Evolutionary conservation across 2,113 vertebrate species (phyloP), one percentile per base, ranked within the genome.

Genomic region (Serilophus lunatus): DNA sequence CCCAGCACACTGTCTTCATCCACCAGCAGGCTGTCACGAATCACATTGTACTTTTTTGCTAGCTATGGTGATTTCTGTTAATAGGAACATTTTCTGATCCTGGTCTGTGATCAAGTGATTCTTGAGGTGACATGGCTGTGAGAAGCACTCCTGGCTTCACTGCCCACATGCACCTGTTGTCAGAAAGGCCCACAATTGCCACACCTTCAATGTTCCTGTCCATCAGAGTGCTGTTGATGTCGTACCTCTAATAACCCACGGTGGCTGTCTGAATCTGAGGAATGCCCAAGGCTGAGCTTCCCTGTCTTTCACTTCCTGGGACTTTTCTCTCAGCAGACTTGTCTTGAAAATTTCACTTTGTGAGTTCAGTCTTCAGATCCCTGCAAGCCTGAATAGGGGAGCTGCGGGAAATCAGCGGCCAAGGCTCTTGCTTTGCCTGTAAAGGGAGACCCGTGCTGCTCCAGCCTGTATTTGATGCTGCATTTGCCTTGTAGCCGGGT

Each of bases 161-260:
- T 1, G 92, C 96, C 95, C 92, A 96, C 35, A 96, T 36, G 0
- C 61, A 84, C 38, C 84, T 93, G 38, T 96, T 97, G 86, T 97
- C 87, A 9, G 76, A 95, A 59, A 97, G 91, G 15, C 95, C 96
- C 53, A 96, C 50, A 3, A 96, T 15, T 64, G 96, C 97, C 36
- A 93, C 92, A 63, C 97, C 97, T 75, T 97, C 95, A 50, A 97
- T 59, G 18, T 95, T 92, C 90, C 93, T 96, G 87, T 98, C 98
- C 12, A 88, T 93, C 87, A 98, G 65, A 47, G 95, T 85, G 36
- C 81, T 95, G 6, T 89, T 97, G 81, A 96, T 93, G 54, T 96
- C 97, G 56, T 65, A 76, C 74, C 94, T 98, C 92, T 94, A 98
- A 86, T 95, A 97, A 54, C 85, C 83, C 97, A 97, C 97, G 12